Percentiles rank a stretch among this genome's conserved stretches.
phyloP scores from a whole-genome alignment of 2,888 invertebrate genomes.

The Coenonympha glycerion region DNA sequence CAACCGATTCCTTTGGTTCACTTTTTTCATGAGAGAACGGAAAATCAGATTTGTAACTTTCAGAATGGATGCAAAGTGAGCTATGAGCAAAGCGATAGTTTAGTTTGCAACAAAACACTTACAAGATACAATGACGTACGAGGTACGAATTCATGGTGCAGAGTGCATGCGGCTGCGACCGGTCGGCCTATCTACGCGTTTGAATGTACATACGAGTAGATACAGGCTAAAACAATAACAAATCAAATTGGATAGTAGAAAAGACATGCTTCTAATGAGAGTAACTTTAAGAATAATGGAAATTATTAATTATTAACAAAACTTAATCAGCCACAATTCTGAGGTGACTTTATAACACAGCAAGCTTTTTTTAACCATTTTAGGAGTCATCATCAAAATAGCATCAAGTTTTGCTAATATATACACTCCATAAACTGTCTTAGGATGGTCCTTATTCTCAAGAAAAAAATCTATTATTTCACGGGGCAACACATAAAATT shows the following conservation, averaged over 20 bases:
- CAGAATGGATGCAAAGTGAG: not conserved
- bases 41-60: not conserved
- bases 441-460: too few relatives aligned
- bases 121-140: slow-evolving; percentile 48
- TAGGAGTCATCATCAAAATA: too few relatives aligned
- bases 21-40: not conserved
- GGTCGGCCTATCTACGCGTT: slow-evolving; percentile 57
- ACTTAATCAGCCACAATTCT: slow-evolving; percentile 6
- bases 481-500: too few relatives aligned
- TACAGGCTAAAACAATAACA: slow-evolving; percentile 52
- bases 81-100: slow-evolving; percentile 25
- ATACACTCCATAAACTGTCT: slow-evolving; percentile 8
- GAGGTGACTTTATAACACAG: not conserved
- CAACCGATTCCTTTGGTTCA: not conserved
- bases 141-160: too few relatives aligned
- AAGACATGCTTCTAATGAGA: slow-evolving; percentile 13
- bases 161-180: slow-evolving; percentile 60
- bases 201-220: slow-evolving; percentile 52
- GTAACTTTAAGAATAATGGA: slow-evolving; percentile 18
- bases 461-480: too few relatives aligned
- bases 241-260: slow-evolving; percentile 30
- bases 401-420: slow-evolving; percentile 18
- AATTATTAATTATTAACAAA: slow-evolving; percentile 16
- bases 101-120: slow-evolving; percentile 20
- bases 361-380: too few relatives aligned